Evolutionary conservation across 2,113 vertebrate species (phyloP).

Genomic region (Murina feae): DNA sequence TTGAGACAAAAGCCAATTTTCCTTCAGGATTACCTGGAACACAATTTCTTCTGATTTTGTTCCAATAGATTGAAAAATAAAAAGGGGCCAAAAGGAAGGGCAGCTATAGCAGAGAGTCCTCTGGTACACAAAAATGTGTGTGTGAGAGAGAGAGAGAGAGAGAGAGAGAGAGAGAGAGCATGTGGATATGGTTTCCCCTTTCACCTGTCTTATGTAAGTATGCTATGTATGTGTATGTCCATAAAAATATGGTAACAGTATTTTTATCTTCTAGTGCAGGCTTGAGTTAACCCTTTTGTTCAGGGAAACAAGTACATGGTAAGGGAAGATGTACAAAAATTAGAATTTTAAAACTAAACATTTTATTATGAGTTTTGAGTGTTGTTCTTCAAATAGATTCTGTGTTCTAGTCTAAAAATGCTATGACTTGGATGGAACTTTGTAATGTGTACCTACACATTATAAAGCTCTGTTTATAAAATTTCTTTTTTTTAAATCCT

Average conservation of each 20-base stretch:
- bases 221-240: neutral
- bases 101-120: neutral
- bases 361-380: neutral
- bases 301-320: neutral
- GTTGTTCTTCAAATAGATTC: neutral
- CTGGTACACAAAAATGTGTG: neutral
- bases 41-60: neutral
- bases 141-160: neutral
- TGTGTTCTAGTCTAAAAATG: neutral
- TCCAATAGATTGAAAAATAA: neutral
- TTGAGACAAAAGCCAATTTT: neutral
- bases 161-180: fast-evolving
- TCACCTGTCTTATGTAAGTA: neutral
- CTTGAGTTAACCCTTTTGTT: neutral
- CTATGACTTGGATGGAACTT: neutral
- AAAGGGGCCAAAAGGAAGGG: neutral
- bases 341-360: neutral
- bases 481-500: neutral
- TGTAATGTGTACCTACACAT: neutral
- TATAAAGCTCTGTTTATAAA: neutral
- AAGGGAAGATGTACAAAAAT: neutral
- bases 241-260: neutral
- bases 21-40: neutral
- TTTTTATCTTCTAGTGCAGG: neutral
- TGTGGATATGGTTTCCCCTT: neutral